These are phyloP conservation scores for Eudasyphora cyanicolor DNA, from an alignment of 2,888 invertebrate species.

Conservation along the genomic window DNA sequence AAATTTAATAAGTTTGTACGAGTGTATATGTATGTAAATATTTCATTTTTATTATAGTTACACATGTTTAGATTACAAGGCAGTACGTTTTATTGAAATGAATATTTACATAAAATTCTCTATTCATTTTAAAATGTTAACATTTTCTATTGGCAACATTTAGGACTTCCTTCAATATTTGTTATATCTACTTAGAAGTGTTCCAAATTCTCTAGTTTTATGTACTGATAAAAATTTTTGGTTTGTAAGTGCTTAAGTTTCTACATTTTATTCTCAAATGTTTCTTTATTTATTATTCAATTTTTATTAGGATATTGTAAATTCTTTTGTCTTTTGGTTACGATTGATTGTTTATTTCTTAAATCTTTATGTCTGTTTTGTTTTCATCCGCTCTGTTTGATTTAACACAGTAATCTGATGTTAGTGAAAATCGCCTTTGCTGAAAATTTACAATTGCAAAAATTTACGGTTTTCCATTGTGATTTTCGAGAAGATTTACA, in stretches of 20 bases:
- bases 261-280: slow-evolving; percentile 19
- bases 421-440: slow-evolving; percentile 84
- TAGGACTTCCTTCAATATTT: slow-evolving; percentile 51
- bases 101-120: background rate
- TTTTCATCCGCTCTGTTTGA: background rate
- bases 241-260: slow-evolving; percentile 41
- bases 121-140: background rate
- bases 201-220: no score
- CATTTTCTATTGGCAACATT: slow-evolving; percentile 53
- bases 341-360: background rate
- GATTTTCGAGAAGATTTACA: slow-evolving; percentile 83
- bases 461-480: slow-evolving; percentile 83
- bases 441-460: slow-evolving; percentile 84
- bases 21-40: slow-evolving; percentile 24
- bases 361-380: background rate
- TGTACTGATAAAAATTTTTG: background rate
- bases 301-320: background rate
- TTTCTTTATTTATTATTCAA: background rate
- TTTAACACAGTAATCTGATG: slow-evolving; percentile 84
- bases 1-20: slow-evolving; percentile 5
- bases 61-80: background rate
- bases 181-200: no score
- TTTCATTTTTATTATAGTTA: slow-evolving; percentile 14
- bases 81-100: background rate
- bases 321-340: background rate